A percentile compares a stretch with the other conserved stretches of the same genome.
Evolutionary conservation across 2,888 invertebrate genomes (phyloP).

Genomic region (Pammene aurita): DNA sequence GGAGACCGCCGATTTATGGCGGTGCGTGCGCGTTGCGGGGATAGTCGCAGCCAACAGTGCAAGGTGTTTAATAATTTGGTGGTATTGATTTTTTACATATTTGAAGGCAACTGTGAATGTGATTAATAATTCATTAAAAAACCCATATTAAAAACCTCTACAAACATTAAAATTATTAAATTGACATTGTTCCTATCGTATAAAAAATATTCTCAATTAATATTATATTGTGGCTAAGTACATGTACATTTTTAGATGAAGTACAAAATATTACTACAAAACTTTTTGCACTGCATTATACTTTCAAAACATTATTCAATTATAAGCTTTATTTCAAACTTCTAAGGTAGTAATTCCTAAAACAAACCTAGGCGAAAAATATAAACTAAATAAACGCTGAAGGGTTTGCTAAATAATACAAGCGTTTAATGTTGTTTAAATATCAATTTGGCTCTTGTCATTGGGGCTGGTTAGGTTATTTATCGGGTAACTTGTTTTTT

Average conservation of each 20-base stretch:
- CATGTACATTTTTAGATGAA: too few species aligned
- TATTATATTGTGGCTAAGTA: too few species aligned
- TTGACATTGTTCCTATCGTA: too few species aligned
- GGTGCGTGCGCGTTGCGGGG: conserved; percentile 43
- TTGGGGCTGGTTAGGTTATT: conserved; percentile 20
- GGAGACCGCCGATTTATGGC: conserved; percentile 64
- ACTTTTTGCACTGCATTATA: neutral
- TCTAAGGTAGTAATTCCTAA: neutral
- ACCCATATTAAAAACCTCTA: too few species aligned
- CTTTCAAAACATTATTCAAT: neutral
- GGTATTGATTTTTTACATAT: neutral
- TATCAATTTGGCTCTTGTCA: conserved; percentile 35
- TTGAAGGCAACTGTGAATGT: neutral
- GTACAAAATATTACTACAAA: too few species aligned
- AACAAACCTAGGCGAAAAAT: conserved; percentile 9
- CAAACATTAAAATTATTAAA: too few species aligned
- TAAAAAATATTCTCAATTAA: too few species aligned
- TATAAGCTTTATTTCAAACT: neutral
- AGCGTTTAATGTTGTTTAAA: conserved; percentile 38
- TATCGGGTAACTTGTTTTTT: conserved; percentile 22
- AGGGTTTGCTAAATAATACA: conserved; percentile 25
- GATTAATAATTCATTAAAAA: neutral
- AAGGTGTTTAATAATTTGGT: neutral
- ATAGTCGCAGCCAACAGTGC: conserved; percentile 17
- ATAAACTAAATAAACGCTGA: conserved; percentile 23